Evolutionary conservation across 2,113 vertebrate species (phyloP), one percentile per base, ranked within the genome.

Genomic region (Microcebus tavaratra): DNA sequence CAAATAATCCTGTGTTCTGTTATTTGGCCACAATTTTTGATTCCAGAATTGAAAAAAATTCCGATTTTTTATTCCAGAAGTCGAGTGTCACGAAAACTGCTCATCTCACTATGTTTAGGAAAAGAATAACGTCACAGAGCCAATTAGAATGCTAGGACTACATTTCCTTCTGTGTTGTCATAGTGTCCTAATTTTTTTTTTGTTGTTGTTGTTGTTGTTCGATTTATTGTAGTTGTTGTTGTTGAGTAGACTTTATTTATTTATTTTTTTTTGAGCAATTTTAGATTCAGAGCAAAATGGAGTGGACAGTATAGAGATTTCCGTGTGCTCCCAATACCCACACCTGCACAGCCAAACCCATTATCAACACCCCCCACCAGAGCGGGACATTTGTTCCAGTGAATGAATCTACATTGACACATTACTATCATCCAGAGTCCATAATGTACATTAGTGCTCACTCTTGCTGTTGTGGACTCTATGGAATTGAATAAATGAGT

Each of bases 261-360:
- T 39, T 27, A 6, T 61, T 42, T 42, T 42, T 90, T 39, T 27
- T 8, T 61, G 39, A 20, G 82, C 18, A 59, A 21, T 27, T 34
- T 79, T 48, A 39, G 72, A 27, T 48, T 61, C 21, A 59, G 14
- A 61, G 65, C 2, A 23, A 76, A 84, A 42, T 23, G 31, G 5
- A 80, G 20, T 14, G 1, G 23, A 68, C 5, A 31, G 27, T 65
- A 27, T 2, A 31, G 29, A 31, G 79, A 42, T 45, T 57, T 75
- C 15, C n/a, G 3, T 20, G 8, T 5, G 27, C 1, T 36, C 2
- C 6, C 1, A 36, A 42, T 15, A 2, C 25, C 6, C 3, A 34
- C 8, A 13, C 12, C 34, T 0, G 39, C 8, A 21, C 5, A 23
- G 0, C 42, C 42, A 42, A 42, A 6, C 1, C 39, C 2, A 6